Evolutionary conservation across 92 coral and sea anemone genomes (phyloP).

Genomic region (Isaurus tuberculatus): DNA sequence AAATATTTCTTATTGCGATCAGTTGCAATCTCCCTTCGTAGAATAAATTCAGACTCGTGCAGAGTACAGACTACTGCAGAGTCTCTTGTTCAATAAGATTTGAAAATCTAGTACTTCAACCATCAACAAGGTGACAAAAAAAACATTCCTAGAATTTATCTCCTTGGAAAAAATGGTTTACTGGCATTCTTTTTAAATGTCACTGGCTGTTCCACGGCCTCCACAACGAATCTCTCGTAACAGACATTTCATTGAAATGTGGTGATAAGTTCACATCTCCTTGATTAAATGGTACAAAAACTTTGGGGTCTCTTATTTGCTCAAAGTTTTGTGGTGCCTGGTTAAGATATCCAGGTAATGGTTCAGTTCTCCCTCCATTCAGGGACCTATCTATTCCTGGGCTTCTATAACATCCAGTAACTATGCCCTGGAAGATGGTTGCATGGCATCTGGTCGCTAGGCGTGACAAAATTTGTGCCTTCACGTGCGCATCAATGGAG

Average conservation of each 20-base stretch:
- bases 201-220: constrained; percentile 18
- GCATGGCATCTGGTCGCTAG: constrained; percentile 48
- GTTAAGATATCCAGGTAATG: background rate
- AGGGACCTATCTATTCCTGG: background rate
- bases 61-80: too few relatives aligned
- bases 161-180: too few relatives aligned
- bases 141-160: too few relatives aligned
- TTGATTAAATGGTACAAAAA: constrained; percentile 22
- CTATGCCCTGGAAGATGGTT: background rate
- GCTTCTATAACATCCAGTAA: background rate
- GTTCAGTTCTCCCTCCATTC: constrained; percentile 3
- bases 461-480: constrained; percentile 66
- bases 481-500: constrained; percentile 56
- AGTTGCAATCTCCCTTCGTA: too few relatives aligned
- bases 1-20: too few relatives aligned
- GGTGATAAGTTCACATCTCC: constrained; percentile 3
- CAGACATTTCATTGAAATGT: constrained; percentile 3
- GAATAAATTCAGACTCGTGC: too few relatives aligned
- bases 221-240: constrained; percentile 20
- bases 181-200: background rate
- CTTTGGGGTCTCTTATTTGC: background rate
- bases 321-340: constrained; percentile 5
- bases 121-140: too few relatives aligned
- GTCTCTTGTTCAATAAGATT: too few relatives aligned
- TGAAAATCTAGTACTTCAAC: too few relatives aligned